Base-by-base conservation (phyloP, 2,888 invertebrate species). In the Eretmocerus hayati region DNA sequence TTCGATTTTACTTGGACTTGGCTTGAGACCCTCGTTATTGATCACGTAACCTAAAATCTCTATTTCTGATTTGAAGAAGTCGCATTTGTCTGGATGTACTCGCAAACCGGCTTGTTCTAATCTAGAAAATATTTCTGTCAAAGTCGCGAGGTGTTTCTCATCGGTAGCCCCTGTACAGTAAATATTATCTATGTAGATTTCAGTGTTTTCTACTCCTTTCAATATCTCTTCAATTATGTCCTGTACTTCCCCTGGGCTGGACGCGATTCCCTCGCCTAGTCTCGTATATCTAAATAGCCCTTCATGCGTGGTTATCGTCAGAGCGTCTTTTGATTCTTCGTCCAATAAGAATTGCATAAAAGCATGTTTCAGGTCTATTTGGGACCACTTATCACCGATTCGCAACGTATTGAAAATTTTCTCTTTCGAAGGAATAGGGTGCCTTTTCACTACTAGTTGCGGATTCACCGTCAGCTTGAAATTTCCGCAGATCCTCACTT, bases 261-360 rank as follows among this genome's bases (percentile, higher is more conserved):
- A 56, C 1, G 65, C 60, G 9, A 68, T 49, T 2, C 65, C 68
- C 47, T 62, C 66, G 56, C 62, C 56, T 38, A 67, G 46, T 18
- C 66, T 50, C 8, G 57, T 66, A 42, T 59, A 61, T 36, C 58
- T 49, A 50, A 57, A 68, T 13, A 67, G 45, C 4, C 66, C 68
- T 45, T 63, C 64, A 44, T 62, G 65, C 2, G 67, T 69, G 51
- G 50, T 66, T 39, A 71, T 54, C 2, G 66, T 68, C 16, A 67
- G 44, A 15, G 61, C 55, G 16, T 65, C 53, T 46, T 58, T 53
- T 52, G 62, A 59, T 19, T 63, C 60, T 4, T 59, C 60, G 26
- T 61, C 59, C 21, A 69, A 55, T 56, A 63, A 62, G 20, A 68
- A 36, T 48, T 71, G 66, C 50, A 66, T 56, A 45, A 69, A 71